Conservation (phyloP, 1,140 invertebrate genomes). For the Trichonephila clavipes region DNA sequence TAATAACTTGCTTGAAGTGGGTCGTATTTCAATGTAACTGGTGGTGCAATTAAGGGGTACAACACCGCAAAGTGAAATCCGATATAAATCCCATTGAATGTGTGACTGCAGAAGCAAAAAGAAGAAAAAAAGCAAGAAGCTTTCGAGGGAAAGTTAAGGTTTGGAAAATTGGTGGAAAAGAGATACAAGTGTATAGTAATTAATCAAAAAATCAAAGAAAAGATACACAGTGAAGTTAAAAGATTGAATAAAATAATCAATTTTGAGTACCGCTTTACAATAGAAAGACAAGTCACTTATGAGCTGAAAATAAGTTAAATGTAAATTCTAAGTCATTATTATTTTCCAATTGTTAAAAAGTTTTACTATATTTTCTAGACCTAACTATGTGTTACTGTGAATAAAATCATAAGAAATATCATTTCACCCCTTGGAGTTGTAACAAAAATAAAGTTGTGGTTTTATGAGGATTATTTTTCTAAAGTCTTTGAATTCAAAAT, state of each 20-base stretch:
- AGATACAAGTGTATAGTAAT: background rate
- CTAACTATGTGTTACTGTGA: too few relatives aligned
- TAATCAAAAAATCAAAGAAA: too few relatives aligned
- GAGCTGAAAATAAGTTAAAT: background rate
- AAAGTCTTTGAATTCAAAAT: too few relatives aligned
- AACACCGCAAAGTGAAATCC: background rate
- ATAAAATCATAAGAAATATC: too few relatives aligned
- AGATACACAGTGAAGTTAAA: too few relatives aligned
- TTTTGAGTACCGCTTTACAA: background rate
- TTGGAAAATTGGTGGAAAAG: background rate
- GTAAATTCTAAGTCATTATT: too few relatives aligned
- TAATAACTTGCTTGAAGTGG: background rate
- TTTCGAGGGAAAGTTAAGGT: background rate
- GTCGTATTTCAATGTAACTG: background rate
- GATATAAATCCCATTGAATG: background rate
- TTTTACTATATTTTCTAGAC: too few relatives aligned
- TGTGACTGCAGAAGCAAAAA: background rate
- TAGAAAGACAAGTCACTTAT: background rate
- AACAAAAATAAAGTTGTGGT: too few relatives aligned
- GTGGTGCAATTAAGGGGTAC: background rate
- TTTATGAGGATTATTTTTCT: too few relatives aligned
- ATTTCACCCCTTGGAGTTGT: too few relatives aligned
- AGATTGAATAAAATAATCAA: background rate
- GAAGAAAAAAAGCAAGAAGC: background rate
- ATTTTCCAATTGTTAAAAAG: too few relatives aligned